phyloP scores from a whole-genome alignment of 2,113 vertebrate genomes.

The Callopanchax toddi region DNA sequence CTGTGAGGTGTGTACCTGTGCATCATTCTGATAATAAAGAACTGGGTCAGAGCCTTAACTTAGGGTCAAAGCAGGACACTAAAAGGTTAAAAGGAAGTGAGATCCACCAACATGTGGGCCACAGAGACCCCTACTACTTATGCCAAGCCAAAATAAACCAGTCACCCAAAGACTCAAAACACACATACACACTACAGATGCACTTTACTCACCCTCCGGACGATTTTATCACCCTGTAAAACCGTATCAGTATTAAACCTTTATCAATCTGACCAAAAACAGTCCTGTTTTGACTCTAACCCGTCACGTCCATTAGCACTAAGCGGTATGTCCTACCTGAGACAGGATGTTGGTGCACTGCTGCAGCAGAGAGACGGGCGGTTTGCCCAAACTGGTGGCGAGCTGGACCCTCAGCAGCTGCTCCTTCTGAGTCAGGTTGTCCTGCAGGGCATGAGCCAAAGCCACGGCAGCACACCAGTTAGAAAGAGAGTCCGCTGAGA shows the following conservation, averaged over 20 bases:
- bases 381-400: constrained; percentile 95
- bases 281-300: constrained; percentile 4
- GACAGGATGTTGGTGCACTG: constrained; percentile 99
- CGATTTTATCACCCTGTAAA: constrained; percentile 99
- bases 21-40: constrained; percentile 24
- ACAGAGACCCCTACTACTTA: constrained; percentile 47
- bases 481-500: constrained; percentile 94
- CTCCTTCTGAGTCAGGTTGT: constrained; percentile 94
- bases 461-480: constrained; percentile 98
- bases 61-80: constrained; percentile 32
- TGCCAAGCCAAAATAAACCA: constrained; percentile 72
- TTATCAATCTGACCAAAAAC: background rate
- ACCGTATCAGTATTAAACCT: constrained; percentile 77
- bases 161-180: constrained; percentile 74
- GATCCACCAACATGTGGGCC: constrained; percentile 51
- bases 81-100: constrained; percentile 54
- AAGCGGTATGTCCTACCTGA: constrained; percentile 82
- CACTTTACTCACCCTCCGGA: constrained; percentile 94
- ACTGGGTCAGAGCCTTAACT: constrained; percentile 27
- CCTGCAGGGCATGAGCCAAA: constrained; percentile 92
- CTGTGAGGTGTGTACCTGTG: constrained; percentile 12
- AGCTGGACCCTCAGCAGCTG: constrained; percentile 95
- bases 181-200: constrained; percentile 59
- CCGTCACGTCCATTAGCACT: background rate
- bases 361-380: constrained; percentile 94